Evolutionary conservation across 2,888 invertebrate genomes (phyloP).

Genomic region (Pinctada fucata): DNA sequence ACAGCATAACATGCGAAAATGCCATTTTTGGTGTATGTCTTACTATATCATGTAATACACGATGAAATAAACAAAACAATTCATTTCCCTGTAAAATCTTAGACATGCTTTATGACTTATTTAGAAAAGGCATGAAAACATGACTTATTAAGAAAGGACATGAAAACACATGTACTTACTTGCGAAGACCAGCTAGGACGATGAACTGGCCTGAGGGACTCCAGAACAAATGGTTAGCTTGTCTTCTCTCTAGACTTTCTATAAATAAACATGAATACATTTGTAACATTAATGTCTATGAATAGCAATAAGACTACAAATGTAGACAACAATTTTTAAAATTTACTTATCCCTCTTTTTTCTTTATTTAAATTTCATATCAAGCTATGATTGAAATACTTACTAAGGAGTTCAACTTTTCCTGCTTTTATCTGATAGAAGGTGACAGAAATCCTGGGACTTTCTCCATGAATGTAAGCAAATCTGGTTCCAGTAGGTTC

Average conservation of each 20-base stretch:
- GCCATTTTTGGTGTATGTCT: too few species aligned
- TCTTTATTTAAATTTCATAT: too few species aligned
- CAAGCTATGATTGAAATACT: slow-evolving; percentile 70
- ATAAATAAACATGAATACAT: slow-evolving; percentile 72
- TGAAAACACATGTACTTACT: slow-evolving; percentile 60
- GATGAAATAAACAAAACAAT: too few species aligned
- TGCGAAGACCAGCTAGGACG: slow-evolving; percentile 91
- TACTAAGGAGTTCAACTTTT: slow-evolving; percentile 91
- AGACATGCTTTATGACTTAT: too few species aligned
- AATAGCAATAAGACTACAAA: too few species aligned
- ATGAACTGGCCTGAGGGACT: slow-evolving; percentile 94
- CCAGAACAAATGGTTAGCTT: slow-evolving; percentile 92
- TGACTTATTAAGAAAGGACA: too few species aligned
- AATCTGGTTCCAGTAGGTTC: slow-evolving; percentile 98
- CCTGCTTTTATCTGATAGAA: slow-evolving; percentile 96
- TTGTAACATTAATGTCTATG: too few species aligned
- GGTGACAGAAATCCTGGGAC: slow-evolving; percentile 87
- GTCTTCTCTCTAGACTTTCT: slow-evolving; percentile 84
- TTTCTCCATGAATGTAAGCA: slow-evolving; percentile 96
- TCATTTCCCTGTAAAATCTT: too few species aligned
- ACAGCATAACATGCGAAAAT: not conserved
- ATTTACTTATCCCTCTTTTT: too few species aligned
- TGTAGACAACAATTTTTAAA: too few species aligned
- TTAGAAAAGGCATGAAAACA: too few species aligned
- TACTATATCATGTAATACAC: too few species aligned